Evolutionary conservation across 2,113 vertebrate species (phyloP).

Genomic region (Hypanus sabinus): DNA sequence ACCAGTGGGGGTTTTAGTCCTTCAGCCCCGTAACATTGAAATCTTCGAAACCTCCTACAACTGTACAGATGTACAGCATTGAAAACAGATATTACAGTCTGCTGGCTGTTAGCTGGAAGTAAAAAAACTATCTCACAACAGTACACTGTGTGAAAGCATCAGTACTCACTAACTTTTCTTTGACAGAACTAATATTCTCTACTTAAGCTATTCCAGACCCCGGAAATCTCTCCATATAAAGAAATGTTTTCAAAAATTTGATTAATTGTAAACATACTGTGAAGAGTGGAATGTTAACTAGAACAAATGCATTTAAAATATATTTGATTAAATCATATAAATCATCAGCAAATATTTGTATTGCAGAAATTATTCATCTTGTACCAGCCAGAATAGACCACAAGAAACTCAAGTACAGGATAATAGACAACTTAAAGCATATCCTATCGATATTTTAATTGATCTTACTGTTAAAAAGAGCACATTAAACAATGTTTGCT

Average conservation of each 20-base stretch:
- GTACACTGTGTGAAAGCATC: neutral
- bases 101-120: neutral
- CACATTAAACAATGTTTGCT: neutral
- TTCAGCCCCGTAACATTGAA: neutral
- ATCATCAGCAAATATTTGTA: neutral
- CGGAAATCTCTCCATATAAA: constrained; percentile 29
- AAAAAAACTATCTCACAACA: neutral
- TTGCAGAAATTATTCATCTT: neutral
- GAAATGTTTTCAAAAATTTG: neutral
- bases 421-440: neutral
- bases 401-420: neutral
- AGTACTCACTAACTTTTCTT: neutral
- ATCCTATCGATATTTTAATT: neutral
- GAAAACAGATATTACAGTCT: constrained; percentile 5
- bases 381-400: neutral
- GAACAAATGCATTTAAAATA: neutral
- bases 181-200: neutral
- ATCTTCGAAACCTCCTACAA: neutral
- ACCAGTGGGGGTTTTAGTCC: neutral
- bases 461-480: neutral
- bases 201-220: neutral
- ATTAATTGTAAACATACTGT: constrained; percentile 38
- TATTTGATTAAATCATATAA: neutral
- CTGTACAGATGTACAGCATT: neutral
- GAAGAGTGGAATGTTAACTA: neutral